phyloP scores from a whole-genome alignment of 2,888 invertebrate species.

The Drosophila falleni region DNA sequence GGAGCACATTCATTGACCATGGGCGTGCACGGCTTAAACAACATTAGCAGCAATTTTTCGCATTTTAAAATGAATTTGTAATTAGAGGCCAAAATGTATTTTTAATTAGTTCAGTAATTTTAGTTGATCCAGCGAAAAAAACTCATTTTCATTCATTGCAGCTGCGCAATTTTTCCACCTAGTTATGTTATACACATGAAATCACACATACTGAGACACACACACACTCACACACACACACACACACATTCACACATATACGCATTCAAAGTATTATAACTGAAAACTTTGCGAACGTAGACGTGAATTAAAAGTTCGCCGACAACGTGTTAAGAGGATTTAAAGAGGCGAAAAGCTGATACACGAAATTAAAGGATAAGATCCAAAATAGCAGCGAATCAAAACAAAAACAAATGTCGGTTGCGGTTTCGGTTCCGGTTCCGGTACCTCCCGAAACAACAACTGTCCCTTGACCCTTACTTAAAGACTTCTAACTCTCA shows the following conservation, averaged over 20 bases:
- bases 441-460: no score
- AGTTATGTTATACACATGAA: background rate
- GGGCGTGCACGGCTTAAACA: conserved; percentile 46
- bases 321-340: background rate
- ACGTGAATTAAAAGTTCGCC: background rate
- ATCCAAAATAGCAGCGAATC: background rate
- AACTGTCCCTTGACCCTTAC: no score
- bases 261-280: background rate
- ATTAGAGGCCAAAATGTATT: conserved; percentile 75
- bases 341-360: background rate
- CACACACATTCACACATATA: background rate
- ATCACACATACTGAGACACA: background rate
- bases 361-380: background rate
- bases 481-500: no score
- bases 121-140: conserved; percentile 39
- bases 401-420: no score
- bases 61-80: conserved; percentile 75
- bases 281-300: background rate
- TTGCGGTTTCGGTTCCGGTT: no score
- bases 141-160: conserved; percentile 16
- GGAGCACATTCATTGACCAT: conserved; percentile 28
- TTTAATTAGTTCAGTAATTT: conserved; percentile 74
- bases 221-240: background rate
- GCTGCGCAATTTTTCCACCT: conserved; percentile 13
- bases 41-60: conserved; percentile 62